Evolutionary conservation across 35 echinoderm and acorn worm species (phyloP).

Genomic region (Anneissia japonica): DNA sequence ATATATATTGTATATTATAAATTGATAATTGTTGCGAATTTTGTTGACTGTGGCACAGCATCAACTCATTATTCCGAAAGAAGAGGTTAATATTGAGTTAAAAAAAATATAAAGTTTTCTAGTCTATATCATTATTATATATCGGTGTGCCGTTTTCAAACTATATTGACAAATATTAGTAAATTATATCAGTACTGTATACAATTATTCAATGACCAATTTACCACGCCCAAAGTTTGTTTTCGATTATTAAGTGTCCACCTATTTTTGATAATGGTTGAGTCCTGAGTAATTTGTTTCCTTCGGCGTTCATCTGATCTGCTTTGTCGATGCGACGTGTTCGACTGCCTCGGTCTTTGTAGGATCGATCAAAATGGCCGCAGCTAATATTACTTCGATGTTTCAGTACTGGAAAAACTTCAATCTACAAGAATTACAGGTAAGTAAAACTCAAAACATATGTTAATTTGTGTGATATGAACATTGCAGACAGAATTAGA

Average conservation of each 20-base stretch:
- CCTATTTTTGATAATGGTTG: background rate
- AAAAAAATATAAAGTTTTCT: too few relatives aligned
- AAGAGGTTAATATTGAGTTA: too few relatives aligned
- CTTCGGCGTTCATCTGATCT: background rate
- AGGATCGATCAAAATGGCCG: constrained; percentile 74
- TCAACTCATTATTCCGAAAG: too few relatives aligned
- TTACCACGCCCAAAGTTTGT: background rate
- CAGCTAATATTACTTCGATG: constrained; percentile 97
- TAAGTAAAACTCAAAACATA: constrained; percentile 17
- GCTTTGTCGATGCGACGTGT: background rate
- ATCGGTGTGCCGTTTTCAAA: too few relatives aligned
- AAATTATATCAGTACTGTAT: too few relatives aligned
- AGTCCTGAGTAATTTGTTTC: background rate
- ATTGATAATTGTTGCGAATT: too few relatives aligned
- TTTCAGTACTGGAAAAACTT: constrained; percentile 99
- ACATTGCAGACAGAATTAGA: background rate
- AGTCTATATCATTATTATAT: too few relatives aligned
- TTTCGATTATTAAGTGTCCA: background rate
- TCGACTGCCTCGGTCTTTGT: background rate
- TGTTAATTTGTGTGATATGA: background rate
- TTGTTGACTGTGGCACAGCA: too few relatives aligned
- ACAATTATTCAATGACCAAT: too few relatives aligned
- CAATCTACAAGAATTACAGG: constrained; percentile 90
- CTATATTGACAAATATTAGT: too few relatives aligned
- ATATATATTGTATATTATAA: too few relatives aligned